Evolutionary conservation across 1,140 invertebrate species (phyloP), one percentile per base, ranked within the genome.

Genomic region (Lysiphlebus fabarum): DNA sequence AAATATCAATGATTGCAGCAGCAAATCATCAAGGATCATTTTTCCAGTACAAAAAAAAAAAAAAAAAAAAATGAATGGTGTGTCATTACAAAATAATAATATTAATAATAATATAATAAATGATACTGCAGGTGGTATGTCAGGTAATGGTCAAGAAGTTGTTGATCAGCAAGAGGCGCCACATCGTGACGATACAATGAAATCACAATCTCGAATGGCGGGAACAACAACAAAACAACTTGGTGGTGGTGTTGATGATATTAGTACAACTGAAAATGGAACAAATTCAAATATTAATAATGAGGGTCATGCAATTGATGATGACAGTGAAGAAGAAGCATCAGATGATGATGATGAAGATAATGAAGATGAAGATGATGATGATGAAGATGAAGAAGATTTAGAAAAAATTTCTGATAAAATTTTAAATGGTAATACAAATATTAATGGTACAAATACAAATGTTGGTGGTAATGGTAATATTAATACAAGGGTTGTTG

Each of bases 151-250:
- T 44, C 51, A 51, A 54, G 56, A 69, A 60, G 60, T 69, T 65
- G 57, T 48, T 40, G 60, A 71, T 65, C 59, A 74, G 68, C 79
- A 80, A 56, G 71, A 82, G 78, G 66, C 77, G 76, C 51, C 79
- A 62, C 68, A 71, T 63, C 62, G 68, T 68, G 76, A 73, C 57
- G 73, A 74, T 33, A 62, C 70, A 14, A 63, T 61, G 56, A 69
- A 68, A 17, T 41, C 58, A 26, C 42, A 51, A 8, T 10, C 59
- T 26, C 44, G 58, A 41, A 56, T 58, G 36, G 10, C 45, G 33
- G 49, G 43, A 40, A 41, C 65, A 77, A 80, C 73, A 55, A 65
- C 66, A 56, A 67, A 67, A 51, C 76, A 81, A 50, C 64, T 67
- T 38, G 63, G 61, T 48, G 63, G 37, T 36, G 58, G 49, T 41